Evolutionary conservation across 2,888 invertebrate genomes (phyloP).

Genomic region (Acronicta psi): DNA sequence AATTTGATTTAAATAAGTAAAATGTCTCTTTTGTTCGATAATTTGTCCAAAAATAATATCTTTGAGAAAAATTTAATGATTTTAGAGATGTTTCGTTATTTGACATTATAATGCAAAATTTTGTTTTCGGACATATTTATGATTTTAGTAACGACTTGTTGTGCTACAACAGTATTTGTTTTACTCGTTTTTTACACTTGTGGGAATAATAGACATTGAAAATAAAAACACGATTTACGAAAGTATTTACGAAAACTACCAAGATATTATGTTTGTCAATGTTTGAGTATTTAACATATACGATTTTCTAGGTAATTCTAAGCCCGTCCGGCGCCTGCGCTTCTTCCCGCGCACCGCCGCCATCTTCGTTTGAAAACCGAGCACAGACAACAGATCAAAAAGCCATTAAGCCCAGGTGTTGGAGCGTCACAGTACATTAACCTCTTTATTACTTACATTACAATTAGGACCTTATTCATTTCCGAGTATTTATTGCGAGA

Average conservation of each 20-base stretch:
- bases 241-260: no score
- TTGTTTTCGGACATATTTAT: background rate
- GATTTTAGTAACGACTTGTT: background rate
- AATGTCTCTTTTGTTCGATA: slow-evolving; percentile 10
- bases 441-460: slow-evolving; percentile 35
- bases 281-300: no score
- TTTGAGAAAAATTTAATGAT: slow-evolving; percentile 1
- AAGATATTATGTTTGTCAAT: no score
- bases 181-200: no score
- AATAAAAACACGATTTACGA: no score
- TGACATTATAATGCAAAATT: background rate
- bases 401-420: slow-evolving; percentile 48
- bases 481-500: slow-evolving; percentile 1
- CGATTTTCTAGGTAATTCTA: no score
- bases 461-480: slow-evolving; percentile 37
- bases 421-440: slow-evolving; percentile 39
- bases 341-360: background rate
- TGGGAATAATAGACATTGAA: no score
- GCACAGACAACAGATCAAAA: slow-evolving; percentile 13
- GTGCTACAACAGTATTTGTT: no score
- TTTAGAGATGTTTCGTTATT: background rate
- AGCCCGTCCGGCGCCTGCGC: background rate
- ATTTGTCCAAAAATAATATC: background rate
- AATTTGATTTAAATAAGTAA: slow-evolving; percentile 19
- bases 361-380: background rate